Conservation (phyloP, 2,888 invertebrate species). For the Chirona hameri region DNA sequence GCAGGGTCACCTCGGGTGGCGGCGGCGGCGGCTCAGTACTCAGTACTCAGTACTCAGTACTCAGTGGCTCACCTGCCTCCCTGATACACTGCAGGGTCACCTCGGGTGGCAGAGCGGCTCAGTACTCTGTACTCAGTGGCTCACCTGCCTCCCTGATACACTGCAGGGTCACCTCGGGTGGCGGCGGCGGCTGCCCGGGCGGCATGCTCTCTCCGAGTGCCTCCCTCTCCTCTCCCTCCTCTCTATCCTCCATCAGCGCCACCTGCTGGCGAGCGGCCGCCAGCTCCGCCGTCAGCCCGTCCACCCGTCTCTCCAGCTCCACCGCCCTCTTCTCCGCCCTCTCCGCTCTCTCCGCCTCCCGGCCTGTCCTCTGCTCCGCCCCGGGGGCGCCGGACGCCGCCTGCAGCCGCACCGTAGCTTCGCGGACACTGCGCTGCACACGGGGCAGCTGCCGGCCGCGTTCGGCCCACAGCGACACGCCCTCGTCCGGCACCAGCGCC, state of each 20-base stretch:
- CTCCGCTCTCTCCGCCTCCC: neutral
- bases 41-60: no score
- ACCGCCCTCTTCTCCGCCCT: neutral
- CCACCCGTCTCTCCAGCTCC: neutral
- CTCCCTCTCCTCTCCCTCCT: neutral
- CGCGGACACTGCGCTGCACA: neutral
- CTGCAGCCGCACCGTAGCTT: neutral
- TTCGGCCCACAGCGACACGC: neutral
- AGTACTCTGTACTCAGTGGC: neutral
- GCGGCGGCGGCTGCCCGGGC: constrained; percentile 1
- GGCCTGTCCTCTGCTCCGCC: neutral
- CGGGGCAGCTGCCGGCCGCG: neutral
- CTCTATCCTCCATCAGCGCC: neutral
- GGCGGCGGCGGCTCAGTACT: neutral
- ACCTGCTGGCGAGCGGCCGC: neutral
- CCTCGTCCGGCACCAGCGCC: neutral
- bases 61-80: neutral
- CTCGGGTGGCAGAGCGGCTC: neutral
- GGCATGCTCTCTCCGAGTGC: constrained; percentile 3
- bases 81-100: neutral
- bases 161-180: neutral
- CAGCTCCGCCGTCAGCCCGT: neutral
- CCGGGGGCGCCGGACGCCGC: neutral
- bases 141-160: neutral
- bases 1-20: neutral